phyloP scores from a whole-genome alignment of 2,888 invertebrate genomes.

The Calameuta filiformis region DNA sequence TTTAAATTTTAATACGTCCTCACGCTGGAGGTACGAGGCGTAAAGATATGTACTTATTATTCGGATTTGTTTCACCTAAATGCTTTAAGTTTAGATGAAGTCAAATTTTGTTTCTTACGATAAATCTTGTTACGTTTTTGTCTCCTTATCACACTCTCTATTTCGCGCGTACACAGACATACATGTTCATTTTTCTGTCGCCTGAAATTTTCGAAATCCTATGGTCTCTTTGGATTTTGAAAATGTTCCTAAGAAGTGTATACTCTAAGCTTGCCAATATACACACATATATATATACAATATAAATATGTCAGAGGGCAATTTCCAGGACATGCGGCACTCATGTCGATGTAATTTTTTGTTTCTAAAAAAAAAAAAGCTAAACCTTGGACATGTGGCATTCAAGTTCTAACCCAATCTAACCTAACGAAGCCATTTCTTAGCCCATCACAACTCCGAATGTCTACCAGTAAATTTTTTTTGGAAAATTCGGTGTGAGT shows the following conservation, averaged over 20 bases:
- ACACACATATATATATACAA: constrained; percentile 20
- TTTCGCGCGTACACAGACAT: background rate
- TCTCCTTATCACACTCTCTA: constrained; percentile 20
- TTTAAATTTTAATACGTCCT: background rate
- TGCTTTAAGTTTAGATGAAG: constrained; percentile 62
- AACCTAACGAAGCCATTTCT: too few species aligned
- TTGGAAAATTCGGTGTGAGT: too few species aligned
- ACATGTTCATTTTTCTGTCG: constrained; percentile 13
- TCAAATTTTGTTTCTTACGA: constrained; percentile 49
- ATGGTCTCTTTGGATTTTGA: constrained; percentile 44
- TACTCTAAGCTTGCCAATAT: constrained; percentile 55
- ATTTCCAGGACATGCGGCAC: too few species aligned
- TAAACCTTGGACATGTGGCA: too few species aligned
- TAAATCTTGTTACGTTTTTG: constrained; percentile 29
- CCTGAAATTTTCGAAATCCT: constrained; percentile 51
- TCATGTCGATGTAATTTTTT: too few species aligned
- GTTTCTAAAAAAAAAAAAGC: too few species aligned
- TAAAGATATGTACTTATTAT: constrained; percentile 7
- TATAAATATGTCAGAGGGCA: too few species aligned
- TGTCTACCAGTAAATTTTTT: too few species aligned
- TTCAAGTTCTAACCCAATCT: too few species aligned
- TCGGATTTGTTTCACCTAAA: constrained; percentile 64
- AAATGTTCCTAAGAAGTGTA: constrained; percentile 43
- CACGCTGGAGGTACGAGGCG: background rate
- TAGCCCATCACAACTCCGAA: too few species aligned